phyloP scores from a whole-genome alignment of 2,888 invertebrate genomes.

The Leptothorax acervorum region DNA sequence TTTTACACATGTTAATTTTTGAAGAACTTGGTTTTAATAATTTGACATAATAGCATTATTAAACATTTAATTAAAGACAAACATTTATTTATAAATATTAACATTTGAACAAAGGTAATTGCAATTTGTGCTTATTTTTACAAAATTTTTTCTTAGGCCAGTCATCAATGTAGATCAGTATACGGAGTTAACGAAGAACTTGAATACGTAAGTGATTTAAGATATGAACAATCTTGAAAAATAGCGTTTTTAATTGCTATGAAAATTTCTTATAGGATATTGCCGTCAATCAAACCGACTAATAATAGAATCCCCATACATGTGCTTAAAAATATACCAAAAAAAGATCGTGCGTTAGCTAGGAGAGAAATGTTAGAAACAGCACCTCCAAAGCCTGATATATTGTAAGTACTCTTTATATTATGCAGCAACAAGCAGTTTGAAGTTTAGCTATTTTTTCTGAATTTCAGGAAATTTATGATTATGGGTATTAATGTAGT shows the following conservation, averaged over 20 bases:
- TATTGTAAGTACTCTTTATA: constrained; percentile 60
- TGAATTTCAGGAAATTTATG: constrained; percentile 72
- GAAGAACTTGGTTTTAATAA: neutral
- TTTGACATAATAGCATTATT: neutral
- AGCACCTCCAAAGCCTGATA: constrained; percentile 50
- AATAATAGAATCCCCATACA: constrained; percentile 74
- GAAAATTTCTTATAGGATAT: constrained; percentile 68
- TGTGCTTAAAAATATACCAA: constrained; percentile 74
- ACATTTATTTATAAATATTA: neutral
- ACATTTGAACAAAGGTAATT: neutral
- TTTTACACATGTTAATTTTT: neutral
- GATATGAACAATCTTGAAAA: neutral
- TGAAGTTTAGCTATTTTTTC: neutral
- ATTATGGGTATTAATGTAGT: constrained; percentile 81
- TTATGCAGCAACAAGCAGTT: neutral
- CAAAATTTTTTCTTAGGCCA: constrained; percentile 76
- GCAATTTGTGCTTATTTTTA: constrained; percentile 10
- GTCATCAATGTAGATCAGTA: constrained; percentile 69
- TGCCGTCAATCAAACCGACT: constrained; percentile 72
- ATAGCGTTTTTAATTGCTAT: neutral
- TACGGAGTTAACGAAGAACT: constrained; percentile 63
- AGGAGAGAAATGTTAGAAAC: constrained; percentile 64
- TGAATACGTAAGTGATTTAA: constrained; percentile 77
- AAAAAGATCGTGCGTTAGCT: constrained; percentile 74
- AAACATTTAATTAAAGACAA: neutral